These are phyloP conservation scores for Acomys russatus DNA, from an alignment of 2,797 vertebrate species.

Conservation along the genomic window DNA sequence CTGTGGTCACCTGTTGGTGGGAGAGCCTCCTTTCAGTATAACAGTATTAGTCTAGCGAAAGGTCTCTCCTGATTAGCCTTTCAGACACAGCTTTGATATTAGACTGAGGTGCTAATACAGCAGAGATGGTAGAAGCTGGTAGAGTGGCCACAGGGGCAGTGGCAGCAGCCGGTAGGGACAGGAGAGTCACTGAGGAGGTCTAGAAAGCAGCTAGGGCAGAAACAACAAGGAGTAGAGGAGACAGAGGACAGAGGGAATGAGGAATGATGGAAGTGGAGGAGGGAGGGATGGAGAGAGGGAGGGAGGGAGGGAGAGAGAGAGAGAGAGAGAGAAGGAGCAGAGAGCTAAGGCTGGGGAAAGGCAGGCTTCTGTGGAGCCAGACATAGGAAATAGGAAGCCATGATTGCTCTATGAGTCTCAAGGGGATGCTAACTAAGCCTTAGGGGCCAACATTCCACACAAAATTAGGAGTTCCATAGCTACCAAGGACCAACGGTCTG, in stretches of 20 bases:
- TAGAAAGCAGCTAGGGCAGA: background rate
- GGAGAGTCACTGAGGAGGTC: background rate
- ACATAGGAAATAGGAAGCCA: background rate
- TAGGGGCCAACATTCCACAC: background rate
- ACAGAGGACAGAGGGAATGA: too few relatives aligned
- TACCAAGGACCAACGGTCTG: background rate
- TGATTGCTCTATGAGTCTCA: background rate
- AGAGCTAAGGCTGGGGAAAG: background rate
- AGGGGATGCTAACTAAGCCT: too few relatives aligned
- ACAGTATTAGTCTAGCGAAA: background rate
- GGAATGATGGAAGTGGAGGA: background rate
- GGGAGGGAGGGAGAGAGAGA: too few relatives aligned
- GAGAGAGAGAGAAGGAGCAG: too few relatives aligned
- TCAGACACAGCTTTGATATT: background rate
- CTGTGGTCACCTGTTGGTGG: background rate
- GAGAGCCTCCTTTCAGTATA: background rate
- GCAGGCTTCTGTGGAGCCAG: background rate
- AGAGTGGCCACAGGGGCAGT: background rate
- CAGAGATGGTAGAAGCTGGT: too few relatives aligned
- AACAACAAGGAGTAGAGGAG: background rate
- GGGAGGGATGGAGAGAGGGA: too few relatives aligned
- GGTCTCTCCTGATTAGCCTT: background rate
- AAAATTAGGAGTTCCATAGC: background rate
- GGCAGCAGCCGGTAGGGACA: background rate
- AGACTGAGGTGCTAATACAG: background rate